A percentile compares a stretch with the other conserved stretches of the same genome.
phyloP scores from a whole-genome alignment of 2,113 vertebrate genomes.

The Syngnathus typhle region DNA sequence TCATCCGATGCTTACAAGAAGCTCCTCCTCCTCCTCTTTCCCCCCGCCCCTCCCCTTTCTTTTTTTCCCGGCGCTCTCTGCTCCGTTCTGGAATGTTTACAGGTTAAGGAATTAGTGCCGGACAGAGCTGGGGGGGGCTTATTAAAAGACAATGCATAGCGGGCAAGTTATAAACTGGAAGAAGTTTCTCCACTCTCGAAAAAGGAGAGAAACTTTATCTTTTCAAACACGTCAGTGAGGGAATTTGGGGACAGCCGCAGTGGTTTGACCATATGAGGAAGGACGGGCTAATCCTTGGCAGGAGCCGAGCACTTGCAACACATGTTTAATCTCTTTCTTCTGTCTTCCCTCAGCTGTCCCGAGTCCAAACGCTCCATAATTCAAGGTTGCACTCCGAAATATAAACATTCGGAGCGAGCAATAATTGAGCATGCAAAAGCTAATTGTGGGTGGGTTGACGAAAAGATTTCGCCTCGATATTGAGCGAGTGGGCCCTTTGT shows the following conservation, averaged over 20 bases:
- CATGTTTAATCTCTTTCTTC: conserved; percentile 3
- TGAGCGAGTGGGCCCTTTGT: conserved; percentile 8
- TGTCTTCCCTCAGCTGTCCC: conserved; percentile 10
- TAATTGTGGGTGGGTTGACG: not conserved
- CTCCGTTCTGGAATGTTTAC: conserved; percentile 53
- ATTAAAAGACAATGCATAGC: conserved; percentile 22
- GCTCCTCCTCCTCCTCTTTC: conserved; percentile 41
- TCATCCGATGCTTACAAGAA: conserved; percentile 44
- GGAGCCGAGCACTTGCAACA: conserved; percentile 21
- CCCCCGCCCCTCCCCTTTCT: conserved; percentile 21
- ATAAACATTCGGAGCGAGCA: not conserved
- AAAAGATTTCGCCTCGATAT: too few relatives aligned
- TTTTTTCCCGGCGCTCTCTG: not conserved
- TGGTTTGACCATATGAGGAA: conserved; percentile 21
- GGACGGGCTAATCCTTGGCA: conserved; percentile 30
- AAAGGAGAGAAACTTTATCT: conserved; percentile 11
- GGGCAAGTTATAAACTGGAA: not conserved
- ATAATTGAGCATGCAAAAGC: not conserved
- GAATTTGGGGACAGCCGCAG: conserved; percentile 20
- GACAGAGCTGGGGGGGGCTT: conserved; percentile 14
- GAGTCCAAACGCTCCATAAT: conserved; percentile 2
- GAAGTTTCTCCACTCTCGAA: not conserved
- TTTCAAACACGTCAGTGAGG: conserved; percentile 23
- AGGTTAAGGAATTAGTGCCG: conserved; percentile 48
- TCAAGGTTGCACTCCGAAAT: conserved; percentile 6